These are phyloP conservation scores for Serinus canaria DNA, from an alignment of 2,113 vertebrate species.

Conservation along the genomic window DNA sequence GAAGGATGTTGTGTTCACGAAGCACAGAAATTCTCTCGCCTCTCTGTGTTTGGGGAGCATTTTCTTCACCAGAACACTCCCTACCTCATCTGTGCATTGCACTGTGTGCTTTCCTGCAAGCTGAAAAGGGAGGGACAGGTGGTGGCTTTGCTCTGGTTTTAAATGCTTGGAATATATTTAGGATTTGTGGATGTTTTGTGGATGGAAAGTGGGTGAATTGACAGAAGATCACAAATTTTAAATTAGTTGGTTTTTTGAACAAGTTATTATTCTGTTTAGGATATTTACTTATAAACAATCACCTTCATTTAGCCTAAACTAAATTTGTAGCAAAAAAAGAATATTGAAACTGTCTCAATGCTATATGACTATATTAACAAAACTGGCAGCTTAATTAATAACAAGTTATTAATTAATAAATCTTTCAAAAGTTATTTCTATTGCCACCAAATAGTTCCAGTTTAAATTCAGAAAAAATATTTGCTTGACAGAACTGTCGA, in stretches of 20 bases:
- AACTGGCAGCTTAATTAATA: not conserved
- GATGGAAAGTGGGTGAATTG: not conserved
- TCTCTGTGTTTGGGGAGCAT: not conserved
- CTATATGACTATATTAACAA: not conserved
- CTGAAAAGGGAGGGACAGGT: not conserved
- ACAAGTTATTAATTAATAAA: not conserved
- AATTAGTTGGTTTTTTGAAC: not conserved
- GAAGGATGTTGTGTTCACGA: not conserved
- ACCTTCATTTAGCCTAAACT: not conserved
- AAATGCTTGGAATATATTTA: not conserved
- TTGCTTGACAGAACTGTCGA: slow-evolving; percentile 74
- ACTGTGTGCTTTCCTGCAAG: not conserved
- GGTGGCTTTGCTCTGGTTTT: not conserved
- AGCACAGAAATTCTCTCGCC: not conserved
- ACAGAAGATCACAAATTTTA: not conserved
- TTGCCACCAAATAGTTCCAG: not conserved
- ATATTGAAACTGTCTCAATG: not conserved
- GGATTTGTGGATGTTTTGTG: not conserved
- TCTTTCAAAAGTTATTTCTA: not conserved
- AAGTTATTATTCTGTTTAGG: not conserved
- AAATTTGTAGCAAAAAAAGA: not conserved
- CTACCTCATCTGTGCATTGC: not conserved
- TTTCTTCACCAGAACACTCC: not conserved
- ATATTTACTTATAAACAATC: not conserved
- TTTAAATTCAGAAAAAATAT: slow-evolving; percentile 1